Evolutionary conservation across 2,888 invertebrate genomes (phyloP).

Genomic region (Agrenia bidenticulata): DNA sequence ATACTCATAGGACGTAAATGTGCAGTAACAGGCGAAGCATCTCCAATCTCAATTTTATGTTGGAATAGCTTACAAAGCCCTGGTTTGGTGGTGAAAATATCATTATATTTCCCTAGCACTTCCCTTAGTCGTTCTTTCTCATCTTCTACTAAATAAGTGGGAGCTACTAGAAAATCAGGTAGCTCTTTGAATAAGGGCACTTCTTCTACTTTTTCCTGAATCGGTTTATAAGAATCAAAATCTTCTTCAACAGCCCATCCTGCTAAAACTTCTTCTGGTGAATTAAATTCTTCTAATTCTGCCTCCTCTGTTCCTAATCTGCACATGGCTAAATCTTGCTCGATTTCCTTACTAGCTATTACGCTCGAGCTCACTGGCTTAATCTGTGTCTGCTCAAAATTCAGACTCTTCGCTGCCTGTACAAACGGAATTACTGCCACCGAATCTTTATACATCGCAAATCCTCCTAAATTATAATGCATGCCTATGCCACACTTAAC

Average conservation of each 20-base stretch:
- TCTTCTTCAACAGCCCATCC: not conserved
- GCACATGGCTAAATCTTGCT: too few species aligned
- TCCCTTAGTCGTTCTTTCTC: not conserved
- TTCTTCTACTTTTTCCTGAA: not conserved
- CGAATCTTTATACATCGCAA: not conserved
- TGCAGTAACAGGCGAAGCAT: not conserved
- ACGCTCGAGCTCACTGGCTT: not conserved
- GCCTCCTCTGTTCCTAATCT: too few species aligned
- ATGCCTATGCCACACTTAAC: not conserved
- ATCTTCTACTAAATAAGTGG: not conserved
- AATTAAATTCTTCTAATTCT: not conserved
- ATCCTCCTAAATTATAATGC: not conserved
- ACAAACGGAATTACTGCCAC: not conserved
- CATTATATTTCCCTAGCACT: not conserved
- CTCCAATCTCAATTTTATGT: slow-evolving; percentile 10
- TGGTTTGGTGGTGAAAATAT: slow-evolving; percentile 17
- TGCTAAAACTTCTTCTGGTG: not conserved
- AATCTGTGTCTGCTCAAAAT: not conserved
- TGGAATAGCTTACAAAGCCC: slow-evolving; percentile 17
- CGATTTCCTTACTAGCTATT: too few species aligned
- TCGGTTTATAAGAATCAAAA: not conserved
- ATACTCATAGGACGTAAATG: not conserved
- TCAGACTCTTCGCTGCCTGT: not conserved
- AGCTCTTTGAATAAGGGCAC: not conserved
- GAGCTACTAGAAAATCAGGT: slow-evolving; percentile 6